Base-by-base conservation (phyloP, 2,888 invertebrate genomes). In the Chaitophorus viminalis region DNA sequence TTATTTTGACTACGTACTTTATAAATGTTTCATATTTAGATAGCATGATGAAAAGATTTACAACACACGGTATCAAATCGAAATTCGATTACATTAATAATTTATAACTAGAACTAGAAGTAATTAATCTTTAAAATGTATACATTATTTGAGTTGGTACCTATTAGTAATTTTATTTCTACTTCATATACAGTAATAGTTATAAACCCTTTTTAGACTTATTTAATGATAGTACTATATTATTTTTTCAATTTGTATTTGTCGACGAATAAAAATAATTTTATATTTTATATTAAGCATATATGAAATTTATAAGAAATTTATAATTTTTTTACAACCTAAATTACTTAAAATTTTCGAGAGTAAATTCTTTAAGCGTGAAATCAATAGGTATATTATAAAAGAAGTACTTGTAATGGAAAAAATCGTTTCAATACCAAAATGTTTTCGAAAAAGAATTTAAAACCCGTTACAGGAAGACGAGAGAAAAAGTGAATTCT, bases 401-500 rank as follows among this genome's bases (percentile, higher is more conserved):
- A n/a, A n/a, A 75, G 39, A 75, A 75, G 14, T 5, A 25, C 2
- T n/a, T 74, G n/a, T 75, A 46, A 75, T 17, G 74, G 39, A 14
- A n/a, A 46, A 46, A 75, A 75, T 75, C 25, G 9, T 39, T 46
- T 17, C 4, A 11, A n/a, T n/a, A n/a, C 1, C n/a, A 75, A 46
- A 46, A 75, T 46, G 21, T 75, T 39, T 75, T 46, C 39, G 9
- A 46, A 3, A 14, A 46, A 75, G n/a, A 75, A 46, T 68, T n/a
- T n/a, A 68, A 68, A 68, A 11, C n/a, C 68, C 11, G 68, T 68
- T 29, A 68, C 68, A 68, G 68, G 68, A 68, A 68, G 29, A 46
- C 17, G 75, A n/a, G n/a, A n/a, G 33, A n/a, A 33, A 46, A 75
- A 46, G n/a, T 46, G 75, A 75, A 46, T 76, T 76, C 46, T 29